Evolutionary conservation across 2,113 vertebrate genomes (phyloP).

Genomic region (Coptodon rendalli): DNA sequence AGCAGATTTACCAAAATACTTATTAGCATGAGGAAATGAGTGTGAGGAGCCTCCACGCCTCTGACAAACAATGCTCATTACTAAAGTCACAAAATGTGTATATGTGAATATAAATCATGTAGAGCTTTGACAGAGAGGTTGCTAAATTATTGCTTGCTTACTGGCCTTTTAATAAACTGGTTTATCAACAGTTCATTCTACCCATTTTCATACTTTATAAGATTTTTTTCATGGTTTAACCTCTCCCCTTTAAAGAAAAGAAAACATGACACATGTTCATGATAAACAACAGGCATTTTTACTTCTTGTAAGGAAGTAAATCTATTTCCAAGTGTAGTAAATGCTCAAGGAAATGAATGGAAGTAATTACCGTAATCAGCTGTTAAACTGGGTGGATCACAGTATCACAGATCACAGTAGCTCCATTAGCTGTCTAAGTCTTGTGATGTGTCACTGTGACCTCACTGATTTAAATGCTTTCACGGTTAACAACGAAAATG

Average conservation of each 20-base stretch:
- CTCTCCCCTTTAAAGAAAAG: background rate
- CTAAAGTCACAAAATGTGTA: background rate
- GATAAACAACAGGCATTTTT: background rate
- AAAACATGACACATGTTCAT: accelerated
- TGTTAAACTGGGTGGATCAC: background rate
- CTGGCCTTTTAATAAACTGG: background rate
- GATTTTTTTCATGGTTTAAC: background rate
- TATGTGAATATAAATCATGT: background rate
- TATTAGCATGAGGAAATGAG: background rate
- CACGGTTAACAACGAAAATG: background rate
- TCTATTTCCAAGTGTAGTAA: background rate
- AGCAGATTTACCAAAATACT: background rate
- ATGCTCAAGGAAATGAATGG: background rate
- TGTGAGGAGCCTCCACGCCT: accelerated
- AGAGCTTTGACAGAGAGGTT: background rate
- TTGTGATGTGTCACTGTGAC: background rate
- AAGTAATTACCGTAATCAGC: background rate
- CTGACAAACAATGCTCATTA: background rate
- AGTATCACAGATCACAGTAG: background rate
- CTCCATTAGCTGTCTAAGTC: background rate
- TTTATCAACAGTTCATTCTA: background rate
- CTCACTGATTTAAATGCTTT: background rate
- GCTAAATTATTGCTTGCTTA: background rate
- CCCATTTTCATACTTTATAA: background rate
- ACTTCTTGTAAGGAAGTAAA: background rate